phyloP scores from a whole-genome alignment of 1,140 invertebrate species.

The Mycetomoellerius zeteki region DNA sequence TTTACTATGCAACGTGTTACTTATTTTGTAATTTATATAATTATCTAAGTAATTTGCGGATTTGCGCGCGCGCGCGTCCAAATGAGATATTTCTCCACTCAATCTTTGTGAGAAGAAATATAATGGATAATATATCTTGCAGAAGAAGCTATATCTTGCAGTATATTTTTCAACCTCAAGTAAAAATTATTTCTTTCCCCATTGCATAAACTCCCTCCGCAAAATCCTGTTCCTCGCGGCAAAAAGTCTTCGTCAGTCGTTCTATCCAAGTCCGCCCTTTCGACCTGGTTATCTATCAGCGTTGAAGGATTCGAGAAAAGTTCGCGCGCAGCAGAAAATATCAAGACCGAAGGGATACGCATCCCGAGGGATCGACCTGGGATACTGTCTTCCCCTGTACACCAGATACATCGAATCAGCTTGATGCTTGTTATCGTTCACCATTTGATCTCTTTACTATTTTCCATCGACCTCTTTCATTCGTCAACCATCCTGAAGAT shows the following conservation, averaged over 20 bases:
- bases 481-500: conserved; percentile 25
- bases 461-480: conserved; percentile 60
- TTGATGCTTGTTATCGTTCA: conserved; percentile 67
- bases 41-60: background rate
- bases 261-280: conserved; percentile 57
- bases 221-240: background rate
- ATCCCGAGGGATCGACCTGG: conserved; percentile 46
- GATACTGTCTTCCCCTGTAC: conserved; percentile 21
- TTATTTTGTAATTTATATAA: background rate
- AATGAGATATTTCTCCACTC: background rate
- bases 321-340: conserved; percentile 61
- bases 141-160: background rate
- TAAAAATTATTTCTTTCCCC: conserved; percentile 47
- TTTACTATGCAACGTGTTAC: background rate
- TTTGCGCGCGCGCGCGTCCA: too few relatives aligned
- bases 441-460: conserved; percentile 69
- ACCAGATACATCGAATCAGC: conserved; percentile 69
- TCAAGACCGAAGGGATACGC: conserved; percentile 51
- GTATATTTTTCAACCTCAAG: conserved; percentile 44
- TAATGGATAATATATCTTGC: conserved; percentile 32
- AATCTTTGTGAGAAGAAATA: conserved; percentile 17
- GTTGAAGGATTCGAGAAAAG: conserved; percentile 61
- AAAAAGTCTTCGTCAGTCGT: conserved; percentile 36
- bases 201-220: conserved; percentile 3
- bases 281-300: conserved; percentile 67